phyloP scores from a whole-genome alignment of 2,888 invertebrate genomes.

The Podabrus alpinus region DNA sequence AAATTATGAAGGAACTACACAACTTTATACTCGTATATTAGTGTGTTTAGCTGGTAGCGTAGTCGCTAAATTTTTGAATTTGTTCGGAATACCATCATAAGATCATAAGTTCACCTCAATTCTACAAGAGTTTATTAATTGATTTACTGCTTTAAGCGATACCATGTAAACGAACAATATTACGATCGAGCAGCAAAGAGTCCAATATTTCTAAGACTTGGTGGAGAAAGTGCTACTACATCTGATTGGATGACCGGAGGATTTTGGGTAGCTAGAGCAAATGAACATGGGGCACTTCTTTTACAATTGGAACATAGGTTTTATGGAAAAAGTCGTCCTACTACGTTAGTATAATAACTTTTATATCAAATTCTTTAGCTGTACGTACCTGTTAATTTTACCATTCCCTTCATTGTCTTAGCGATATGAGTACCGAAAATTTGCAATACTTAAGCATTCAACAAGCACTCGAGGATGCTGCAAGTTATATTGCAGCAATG shows the following conservation, averaged over 20 bases:
- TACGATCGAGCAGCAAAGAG: accelerated
- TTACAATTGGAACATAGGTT: conserved; percentile 90
- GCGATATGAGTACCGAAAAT: background rate
- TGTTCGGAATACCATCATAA: too few species aligned
- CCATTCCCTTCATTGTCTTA: background rate
- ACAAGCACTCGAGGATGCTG: background rate
- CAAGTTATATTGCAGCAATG: background rate
- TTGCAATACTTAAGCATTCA: background rate
- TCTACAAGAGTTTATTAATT: too few species aligned
- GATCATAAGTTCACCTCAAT: too few species aligned
- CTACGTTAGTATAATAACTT: conserved; percentile 71
- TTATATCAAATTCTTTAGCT: too few species aligned
- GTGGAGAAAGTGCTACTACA: conserved; percentile 91
- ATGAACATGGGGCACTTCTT: conserved; percentile 78
- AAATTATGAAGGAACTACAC: too few species aligned
- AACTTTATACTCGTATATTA: too few species aligned
- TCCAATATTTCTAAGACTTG: conserved; percentile 93
- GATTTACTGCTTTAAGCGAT: too few species aligned
- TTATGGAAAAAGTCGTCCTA: conserved; percentile 92
- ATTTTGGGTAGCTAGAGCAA: conserved; percentile 83
- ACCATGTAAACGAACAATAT: background rate
- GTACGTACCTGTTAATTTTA: too few species aligned
- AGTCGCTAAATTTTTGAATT: too few species aligned
- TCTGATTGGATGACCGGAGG: conserved; percentile 83
- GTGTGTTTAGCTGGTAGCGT: too few species aligned